Base-by-base conservation (phyloP, 1,140 invertebrate genomes). In the Ptiloglossa arizonensis region DNA sequence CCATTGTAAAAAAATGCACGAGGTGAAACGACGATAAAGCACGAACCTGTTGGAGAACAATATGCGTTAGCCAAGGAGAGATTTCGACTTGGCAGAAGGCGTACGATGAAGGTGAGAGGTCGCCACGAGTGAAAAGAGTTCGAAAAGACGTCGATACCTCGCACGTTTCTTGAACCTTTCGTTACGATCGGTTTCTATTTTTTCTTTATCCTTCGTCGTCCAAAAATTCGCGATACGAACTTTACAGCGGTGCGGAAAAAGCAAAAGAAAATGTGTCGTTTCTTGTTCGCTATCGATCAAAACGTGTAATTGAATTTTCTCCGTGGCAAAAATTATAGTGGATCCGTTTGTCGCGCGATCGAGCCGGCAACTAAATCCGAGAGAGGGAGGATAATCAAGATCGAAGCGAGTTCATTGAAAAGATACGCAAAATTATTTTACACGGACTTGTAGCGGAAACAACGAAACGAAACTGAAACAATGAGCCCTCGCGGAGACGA, bases 71-170 rank as follows among this genome's bases (percentile, higher is more conserved):
- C 54, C 57, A 52, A 35, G 32, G 48, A 63, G 63, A 73, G 54
- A 77, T 78, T 76, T 80, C 78, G 64, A 27, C 57, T 27, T 35
- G 38, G 38, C 27, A 15, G 17, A 22, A 67, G 17, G 44, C 48
- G 48, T 24, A 29, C 46, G 50, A 17, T 4, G 52, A 54, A 75
- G 64, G 64, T 68, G 73, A 76, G 64, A 68, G 69, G 69, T 78
- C 66, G 56, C 17, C 24, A 44, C 6, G 6, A 17, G 44, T 70
- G 66, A 81, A 81, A 76, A 77, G 79, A 81, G 81, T 82, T 67
- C 41, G 72, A 67, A 64, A 70, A 73, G n/a, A n/a, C n/a, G 81
- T 71, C 81, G 69, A 70, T 77, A 79, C 52, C 78, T 79, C 11
- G 19, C 32, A 38, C 27, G 38, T 32, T 44, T 62, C 54, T 35